Evolutionary conservation across 2,113 vertebrate species (phyloP).

Genomic region (Taxidea taxus): DNA sequence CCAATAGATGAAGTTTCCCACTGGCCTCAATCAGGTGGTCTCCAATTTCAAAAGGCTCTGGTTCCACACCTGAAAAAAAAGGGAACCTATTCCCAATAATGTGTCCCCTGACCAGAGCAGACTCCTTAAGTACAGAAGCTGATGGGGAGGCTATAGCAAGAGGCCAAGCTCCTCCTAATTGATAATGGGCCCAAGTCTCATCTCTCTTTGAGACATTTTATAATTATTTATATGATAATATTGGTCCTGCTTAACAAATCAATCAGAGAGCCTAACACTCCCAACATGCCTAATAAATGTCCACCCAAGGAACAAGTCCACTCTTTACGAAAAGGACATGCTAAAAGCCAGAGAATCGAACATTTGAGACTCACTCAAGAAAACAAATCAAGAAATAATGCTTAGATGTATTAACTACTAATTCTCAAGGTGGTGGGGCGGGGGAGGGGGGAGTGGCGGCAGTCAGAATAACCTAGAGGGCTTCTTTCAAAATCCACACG

Average conservation of each 20-base stretch:
- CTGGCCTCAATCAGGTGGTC: constrained; percentile 95
- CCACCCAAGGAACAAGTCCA: background rate
- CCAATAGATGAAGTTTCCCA: constrained; percentile 92
- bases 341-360: background rate
- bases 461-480: background rate
- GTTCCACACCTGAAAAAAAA: constrained; percentile 90
- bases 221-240: background rate
- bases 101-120: background rate
- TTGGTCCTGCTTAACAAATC: background rate
- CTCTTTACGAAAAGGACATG: background rate
- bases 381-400: background rate
- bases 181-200: background rate
- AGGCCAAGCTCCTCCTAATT: background rate
- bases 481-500: background rate
- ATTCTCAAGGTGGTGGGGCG: background rate
- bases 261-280: background rate
- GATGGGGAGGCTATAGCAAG: background rate
- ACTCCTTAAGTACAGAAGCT: background rate
- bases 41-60: constrained; percentile 95
- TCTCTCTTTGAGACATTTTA: background rate
- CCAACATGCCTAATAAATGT: background rate
- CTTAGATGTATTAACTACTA: background rate
- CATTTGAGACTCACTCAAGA: background rate
- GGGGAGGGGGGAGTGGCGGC: rapidly evolving
- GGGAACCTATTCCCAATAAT: background rate